Evolutionary conservation across 2,797 vertebrate species (phyloP).

Genomic region (Numenius phaeopus): DNA sequence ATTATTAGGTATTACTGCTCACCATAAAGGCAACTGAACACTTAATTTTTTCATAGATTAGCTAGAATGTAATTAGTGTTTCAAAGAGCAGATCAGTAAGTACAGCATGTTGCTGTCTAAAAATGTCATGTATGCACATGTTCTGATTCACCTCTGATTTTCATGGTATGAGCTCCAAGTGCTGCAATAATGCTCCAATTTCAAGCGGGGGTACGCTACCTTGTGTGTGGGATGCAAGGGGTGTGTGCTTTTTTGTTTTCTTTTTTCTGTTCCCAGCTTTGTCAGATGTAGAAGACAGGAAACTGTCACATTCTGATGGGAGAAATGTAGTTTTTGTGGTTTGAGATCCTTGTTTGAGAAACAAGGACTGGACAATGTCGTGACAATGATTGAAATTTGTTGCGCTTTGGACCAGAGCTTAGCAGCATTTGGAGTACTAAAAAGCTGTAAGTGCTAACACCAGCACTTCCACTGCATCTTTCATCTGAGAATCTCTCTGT

Average conservation of each 20-base stretch:
- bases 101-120: background rate
- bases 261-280: background rate
- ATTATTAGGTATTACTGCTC: background rate
- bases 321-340: background rate
- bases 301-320: background rate
- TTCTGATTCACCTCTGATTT: background rate
- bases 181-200: background rate
- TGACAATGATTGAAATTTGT: constrained; percentile 40
- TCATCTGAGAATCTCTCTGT: constrained; percentile 11
- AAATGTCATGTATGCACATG: background rate
- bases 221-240: background rate
- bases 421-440: background rate
- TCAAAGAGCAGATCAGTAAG: background rate
- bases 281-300: background rate
- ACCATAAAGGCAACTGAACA: background rate
- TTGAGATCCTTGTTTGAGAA: background rate
- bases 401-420: background rate
- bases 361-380: constrained; percentile 19
- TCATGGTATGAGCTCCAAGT: background rate
- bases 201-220: background rate
- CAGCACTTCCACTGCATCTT: background rate
- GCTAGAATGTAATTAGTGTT: background rate
- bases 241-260: background rate
- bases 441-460: constrained; percentile 28
- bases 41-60: background rate